A percentile compares a stretch with the other conserved stretches of the same genome.
Conservation (phyloP, 2,113 vertebrate species). For the Aleadryas rufinucha region DNA sequence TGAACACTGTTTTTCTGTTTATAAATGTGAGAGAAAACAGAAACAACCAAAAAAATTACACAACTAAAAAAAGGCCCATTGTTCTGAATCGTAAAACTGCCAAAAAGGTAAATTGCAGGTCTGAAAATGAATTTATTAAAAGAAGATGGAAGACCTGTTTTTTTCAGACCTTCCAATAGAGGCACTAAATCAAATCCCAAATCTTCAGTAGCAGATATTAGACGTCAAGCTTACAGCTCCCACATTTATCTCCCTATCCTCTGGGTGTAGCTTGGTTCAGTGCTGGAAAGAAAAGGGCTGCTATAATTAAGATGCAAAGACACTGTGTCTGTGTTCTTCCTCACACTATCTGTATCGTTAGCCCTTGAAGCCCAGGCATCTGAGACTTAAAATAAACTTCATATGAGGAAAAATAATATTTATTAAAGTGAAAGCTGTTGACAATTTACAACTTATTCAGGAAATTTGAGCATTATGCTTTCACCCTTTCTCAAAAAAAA, state of each 20-base stretch:
- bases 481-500: not conserved
- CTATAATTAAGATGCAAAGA: constrained; percentile 62
- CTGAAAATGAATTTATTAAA: constrained; percentile 72
- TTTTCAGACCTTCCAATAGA: constrained; percentile 59
- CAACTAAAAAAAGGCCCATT: constrained; percentile 45
- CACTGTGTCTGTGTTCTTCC: not conserved
- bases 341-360: not conserved
- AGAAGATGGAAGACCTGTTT: constrained; percentile 73
- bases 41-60: constrained; percentile 52
- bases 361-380: not conserved
- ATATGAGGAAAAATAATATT: not conserved
- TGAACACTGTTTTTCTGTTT: constrained; percentile 44
- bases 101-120: constrained; percentile 66
- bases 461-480: not conserved
- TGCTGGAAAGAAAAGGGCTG: not conserved
- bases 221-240: constrained; percentile 54
- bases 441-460: not conserved
- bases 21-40: constrained; percentile 36
- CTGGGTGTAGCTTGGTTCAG: not conserved
- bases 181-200: constrained; percentile 74
- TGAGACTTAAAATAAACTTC: not conserved
- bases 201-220: constrained; percentile 70
- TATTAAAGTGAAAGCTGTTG: not conserved
- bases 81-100: constrained; percentile 70
- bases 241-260: constrained; percentile 63